A percentile compares a stretch with the other conserved stretches of the same genome.
These are phyloP conservation scores for Telmatochromis brachygnathus DNA, from an alignment of 2,113 vertebrate genomes.

Conservation along the genomic window DNA sequence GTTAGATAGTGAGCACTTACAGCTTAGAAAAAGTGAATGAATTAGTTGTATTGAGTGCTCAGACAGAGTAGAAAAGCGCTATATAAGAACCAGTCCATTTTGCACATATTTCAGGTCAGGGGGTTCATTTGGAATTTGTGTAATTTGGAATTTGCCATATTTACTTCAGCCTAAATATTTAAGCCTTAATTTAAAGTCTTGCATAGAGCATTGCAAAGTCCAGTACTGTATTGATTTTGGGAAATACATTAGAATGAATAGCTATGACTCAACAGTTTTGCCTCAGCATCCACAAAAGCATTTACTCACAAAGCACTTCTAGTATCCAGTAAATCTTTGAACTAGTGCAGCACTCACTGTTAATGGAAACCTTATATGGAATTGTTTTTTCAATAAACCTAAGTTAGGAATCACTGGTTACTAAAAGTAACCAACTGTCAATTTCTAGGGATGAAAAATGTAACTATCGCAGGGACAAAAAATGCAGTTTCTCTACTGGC, in stretches of 20 bases:
- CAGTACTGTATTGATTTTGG: not conserved
- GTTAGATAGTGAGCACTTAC: not conserved
- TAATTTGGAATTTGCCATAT: not conserved
- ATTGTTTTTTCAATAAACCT: not conserved
- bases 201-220: not conserved
- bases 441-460: not conserved
- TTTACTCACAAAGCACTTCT: not conserved
- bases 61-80: not conserved
- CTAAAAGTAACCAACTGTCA: not conserved
- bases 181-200: not conserved
- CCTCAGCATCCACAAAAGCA: not conserved
- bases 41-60: not conserved
- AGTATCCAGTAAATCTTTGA: not conserved
- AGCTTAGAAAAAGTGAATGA: not conserved
- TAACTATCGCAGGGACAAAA: not conserved
- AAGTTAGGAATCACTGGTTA: not conserved
- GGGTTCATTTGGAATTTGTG: not conserved
- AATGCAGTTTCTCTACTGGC: not conserved
- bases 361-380: not conserved
- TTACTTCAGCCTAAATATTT: not conserved
- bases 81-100: not conserved
- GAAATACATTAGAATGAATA: not conserved
- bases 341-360: not conserved
- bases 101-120: not conserved
- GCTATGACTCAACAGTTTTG: not conserved